These are phyloP conservation scores for Aquatica leii DNA, from an alignment of 2,888 invertebrate species.

Conservation along the genomic window DNA sequence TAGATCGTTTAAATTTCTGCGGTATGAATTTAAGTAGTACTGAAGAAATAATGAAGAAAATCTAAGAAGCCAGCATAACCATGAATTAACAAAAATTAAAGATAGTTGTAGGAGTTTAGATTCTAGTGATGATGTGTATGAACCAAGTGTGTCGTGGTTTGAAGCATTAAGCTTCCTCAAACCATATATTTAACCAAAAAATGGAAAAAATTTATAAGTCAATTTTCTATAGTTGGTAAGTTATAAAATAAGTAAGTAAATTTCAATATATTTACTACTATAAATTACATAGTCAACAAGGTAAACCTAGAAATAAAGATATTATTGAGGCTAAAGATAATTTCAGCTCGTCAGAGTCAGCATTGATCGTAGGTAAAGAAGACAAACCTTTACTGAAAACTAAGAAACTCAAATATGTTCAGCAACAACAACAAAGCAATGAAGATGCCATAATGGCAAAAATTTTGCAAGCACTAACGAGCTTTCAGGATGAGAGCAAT, in stretches of 20 bases:
- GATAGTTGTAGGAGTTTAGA: background rate
- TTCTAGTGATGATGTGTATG: constrained; percentile 4
- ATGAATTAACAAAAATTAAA: background rate
- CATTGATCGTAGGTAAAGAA: background rate
- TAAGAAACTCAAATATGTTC: background rate
- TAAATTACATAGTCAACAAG: background rate
- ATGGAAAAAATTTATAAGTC: background rate
- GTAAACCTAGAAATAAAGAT: background rate
- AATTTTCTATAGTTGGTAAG: background rate
- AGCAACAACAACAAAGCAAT: background rate
- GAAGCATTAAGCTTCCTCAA: constrained; percentile 6
- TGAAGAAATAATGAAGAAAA: background rate
- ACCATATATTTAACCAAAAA: background rate
- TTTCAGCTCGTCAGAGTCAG: no score
- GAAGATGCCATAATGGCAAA: background rate
- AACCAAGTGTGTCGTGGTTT: constrained; percentile 10
- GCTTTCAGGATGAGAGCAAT: background rate
- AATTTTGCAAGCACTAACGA: background rate
- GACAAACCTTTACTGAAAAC: background rate
- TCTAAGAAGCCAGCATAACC: background rate
- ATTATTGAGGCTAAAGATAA: background rate
- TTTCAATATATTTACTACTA: background rate
- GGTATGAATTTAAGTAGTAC: background rate
- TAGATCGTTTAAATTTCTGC: no score
- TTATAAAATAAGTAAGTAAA: background rate